Evolutionary conservation across 1,140 invertebrate genomes (phyloP).

Genomic region (Drepana arcuata): DNA sequence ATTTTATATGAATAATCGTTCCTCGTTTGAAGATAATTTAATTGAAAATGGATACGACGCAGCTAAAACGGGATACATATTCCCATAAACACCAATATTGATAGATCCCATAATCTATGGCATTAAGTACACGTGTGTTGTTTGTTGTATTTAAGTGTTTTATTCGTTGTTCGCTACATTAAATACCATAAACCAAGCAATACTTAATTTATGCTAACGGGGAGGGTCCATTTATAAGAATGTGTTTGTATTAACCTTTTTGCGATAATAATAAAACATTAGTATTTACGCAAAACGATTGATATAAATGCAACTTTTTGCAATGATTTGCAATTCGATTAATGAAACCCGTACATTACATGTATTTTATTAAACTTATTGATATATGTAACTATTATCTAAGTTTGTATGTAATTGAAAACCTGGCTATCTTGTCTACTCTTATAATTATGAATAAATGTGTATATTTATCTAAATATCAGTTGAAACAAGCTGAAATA

Average conservation of each 20-base stretch:
- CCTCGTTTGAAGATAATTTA: no score
- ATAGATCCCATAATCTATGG: slow-evolving; percentile 52
- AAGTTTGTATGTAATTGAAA: slow-evolving; percentile 63
- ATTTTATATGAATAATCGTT: no score
- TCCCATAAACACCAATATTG: slow-evolving; percentile 51
- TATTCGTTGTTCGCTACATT: slow-evolving; percentile 63
- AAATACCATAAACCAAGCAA: slow-evolving; percentile 37
- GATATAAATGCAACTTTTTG: slow-evolving; percentile 25
- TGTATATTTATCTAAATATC: slow-evolving; percentile 67
- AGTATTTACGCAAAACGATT: slow-evolving; percentile 13
- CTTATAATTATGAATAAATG: slow-evolving; percentile 57
- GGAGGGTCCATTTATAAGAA: background rate
- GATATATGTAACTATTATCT: slow-evolving; percentile 53
- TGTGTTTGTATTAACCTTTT: background rate
- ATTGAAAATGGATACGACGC: slow-evolving; percentile 48
- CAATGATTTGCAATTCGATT: no score
- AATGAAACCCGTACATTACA: no score
- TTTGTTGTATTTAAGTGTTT: slow-evolving; percentile 60
- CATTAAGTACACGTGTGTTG: slow-evolving; percentile 51
- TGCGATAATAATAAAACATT: slow-evolving; percentile 17
- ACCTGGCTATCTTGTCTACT: slow-evolving; percentile 68
- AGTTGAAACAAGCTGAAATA: slow-evolving; percentile 48
- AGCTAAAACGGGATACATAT: slow-evolving; percentile 19
- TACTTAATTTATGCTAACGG: slow-evolving; percentile 34
- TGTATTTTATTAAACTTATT: slow-evolving; percentile 60